phyloP scores from a whole-genome alignment of 2,797 vertebrate genomes.

The Tragopan temminckii region DNA sequence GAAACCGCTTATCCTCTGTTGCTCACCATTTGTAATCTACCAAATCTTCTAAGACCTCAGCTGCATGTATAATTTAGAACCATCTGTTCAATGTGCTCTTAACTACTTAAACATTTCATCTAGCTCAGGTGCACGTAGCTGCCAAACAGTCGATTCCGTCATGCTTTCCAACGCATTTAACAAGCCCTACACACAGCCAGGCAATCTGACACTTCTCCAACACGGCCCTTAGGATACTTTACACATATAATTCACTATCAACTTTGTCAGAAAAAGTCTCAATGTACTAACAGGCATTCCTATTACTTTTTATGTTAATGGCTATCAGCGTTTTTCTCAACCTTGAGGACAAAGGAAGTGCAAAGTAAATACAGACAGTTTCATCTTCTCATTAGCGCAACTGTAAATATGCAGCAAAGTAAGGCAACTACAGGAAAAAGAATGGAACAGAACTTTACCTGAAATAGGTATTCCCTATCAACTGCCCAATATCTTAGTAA shows the following conservation, averaged over 20 bases:
- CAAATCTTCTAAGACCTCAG: conserved; percentile 78
- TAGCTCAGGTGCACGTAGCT: conserved; percentile 73
- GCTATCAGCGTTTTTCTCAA: conserved; percentile 53
- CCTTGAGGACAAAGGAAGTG: conserved; percentile 79
- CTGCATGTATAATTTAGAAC: conserved; percentile 82
- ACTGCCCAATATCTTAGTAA: conserved; percentile 58
- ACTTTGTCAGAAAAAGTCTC: conserved; percentile 6
- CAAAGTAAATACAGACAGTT: conserved; percentile 79
- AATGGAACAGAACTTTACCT: conserved; percentile 49
- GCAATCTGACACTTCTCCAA: conserved; percentile 33
- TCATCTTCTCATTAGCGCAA: conserved; percentile 62
- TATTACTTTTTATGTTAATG: conserved; percentile 54
- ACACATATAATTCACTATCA: conserved; percentile 25
- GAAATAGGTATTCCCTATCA: conserved; percentile 61
- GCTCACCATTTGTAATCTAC: conserved; percentile 77
- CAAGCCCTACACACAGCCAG: neutral
- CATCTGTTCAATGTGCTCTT: conserved; percentile 80
- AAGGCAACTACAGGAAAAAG: conserved; percentile 47
- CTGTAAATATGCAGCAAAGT: conserved; percentile 71
- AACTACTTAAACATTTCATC: conserved; percentile 80
- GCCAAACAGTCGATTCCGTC: conserved; percentile 60
- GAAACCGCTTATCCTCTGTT: conserved; percentile 78
- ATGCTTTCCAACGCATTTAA: conserved; percentile 41
- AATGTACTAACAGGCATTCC: conserved; percentile 55
- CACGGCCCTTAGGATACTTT: conserved; percentile 13